Evolutionary conservation across 2,888 invertebrate genomes (phyloP).

Genomic region (Drepanosiphum platanoidis): DNA sequence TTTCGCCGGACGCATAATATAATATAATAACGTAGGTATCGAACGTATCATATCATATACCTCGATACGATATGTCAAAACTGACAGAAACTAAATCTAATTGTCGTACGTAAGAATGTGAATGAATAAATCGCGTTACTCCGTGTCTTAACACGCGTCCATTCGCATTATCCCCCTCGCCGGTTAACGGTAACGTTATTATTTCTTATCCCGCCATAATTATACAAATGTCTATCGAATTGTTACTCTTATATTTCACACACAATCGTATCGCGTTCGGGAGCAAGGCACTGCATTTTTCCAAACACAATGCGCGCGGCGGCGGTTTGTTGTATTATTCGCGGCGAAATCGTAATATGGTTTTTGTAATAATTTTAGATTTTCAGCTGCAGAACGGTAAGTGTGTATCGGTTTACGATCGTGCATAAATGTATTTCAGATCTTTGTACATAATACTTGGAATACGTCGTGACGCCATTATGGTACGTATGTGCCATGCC

Average conservation of each 20-base stretch:
- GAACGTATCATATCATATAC: neutral
- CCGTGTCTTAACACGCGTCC: constrained; percentile 14
- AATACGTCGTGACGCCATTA: neutral
- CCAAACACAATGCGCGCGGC: neutral
- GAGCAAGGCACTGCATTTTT: constrained; percentile 18
- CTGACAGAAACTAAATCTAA: constrained; percentile 33
- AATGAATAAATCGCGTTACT: constrained; percentile 40
- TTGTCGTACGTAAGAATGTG: neutral
- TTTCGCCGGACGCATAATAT: neutral
- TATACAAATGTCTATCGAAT: constrained; percentile 45
- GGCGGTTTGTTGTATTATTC: neutral
- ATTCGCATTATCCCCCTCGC: neutral
- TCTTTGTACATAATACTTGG: neutral
- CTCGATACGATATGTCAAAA: constrained; percentile 11
- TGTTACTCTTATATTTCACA: constrained; percentile 38
- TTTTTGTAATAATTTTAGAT: neutral
- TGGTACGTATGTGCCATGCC: neutral
- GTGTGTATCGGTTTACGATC: neutral
- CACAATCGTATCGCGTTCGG: too few species aligned
- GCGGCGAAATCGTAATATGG: neutral
- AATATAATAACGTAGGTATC: neutral
- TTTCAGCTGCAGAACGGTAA: neutral
- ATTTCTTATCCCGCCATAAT: constrained; percentile 29
- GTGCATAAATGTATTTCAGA: neutral
- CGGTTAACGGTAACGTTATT: constrained; percentile 43